A percentile compares a stretch with the other conserved stretches of the same genome.
These are phyloP conservation scores for Geotria australis DNA, from an alignment of 2,797 vertebrate genomes.

Conservation along the genomic window DNA sequence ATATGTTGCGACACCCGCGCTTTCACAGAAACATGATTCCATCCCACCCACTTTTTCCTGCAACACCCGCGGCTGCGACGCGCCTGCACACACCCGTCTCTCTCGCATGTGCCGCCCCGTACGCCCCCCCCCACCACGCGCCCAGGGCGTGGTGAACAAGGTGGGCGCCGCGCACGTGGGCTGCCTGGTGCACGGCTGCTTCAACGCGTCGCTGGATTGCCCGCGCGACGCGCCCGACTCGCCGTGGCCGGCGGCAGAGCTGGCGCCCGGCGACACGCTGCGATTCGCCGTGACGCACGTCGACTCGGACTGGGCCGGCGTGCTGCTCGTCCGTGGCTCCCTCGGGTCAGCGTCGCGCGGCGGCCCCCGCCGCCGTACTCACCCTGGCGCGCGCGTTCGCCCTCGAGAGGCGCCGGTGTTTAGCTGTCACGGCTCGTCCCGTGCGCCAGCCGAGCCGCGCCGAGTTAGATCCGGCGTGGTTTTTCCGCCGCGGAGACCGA, in stretches of 20 bases:
- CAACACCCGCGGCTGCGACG: no score
- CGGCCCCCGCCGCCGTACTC: conserved; percentile 1
- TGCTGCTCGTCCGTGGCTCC: conserved; percentile 51
- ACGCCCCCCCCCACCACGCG: not conserved
- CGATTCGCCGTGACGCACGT: conserved; percentile 53
- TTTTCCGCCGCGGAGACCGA: no score
- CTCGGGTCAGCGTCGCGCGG: not conserved
- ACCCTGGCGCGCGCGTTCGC: not conserved
- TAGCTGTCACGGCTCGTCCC: not conserved
- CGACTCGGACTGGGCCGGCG: conserved; percentile 46
- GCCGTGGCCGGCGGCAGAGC: conserved; percentile 27
- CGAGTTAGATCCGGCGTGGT: no score
- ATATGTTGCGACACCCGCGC: no score
- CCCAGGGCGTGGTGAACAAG: conserved; percentile 67
- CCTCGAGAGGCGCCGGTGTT: not conserved
- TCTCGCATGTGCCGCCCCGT: not conserved
- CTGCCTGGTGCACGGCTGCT: conserved; percentile 70
- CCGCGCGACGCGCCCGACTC: conserved; percentile 28
- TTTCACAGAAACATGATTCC: no score
- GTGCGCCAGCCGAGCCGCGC: not conserved
- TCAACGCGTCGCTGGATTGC: conserved; percentile 65
- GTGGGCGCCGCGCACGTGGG: conserved; percentile 48
- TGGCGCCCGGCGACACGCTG: conserved; percentile 30
- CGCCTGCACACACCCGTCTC: no score
- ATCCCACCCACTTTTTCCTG: no score